phyloP scores from a whole-genome alignment of 2,888 invertebrate species.

The Lithophane semibrunnea region DNA sequence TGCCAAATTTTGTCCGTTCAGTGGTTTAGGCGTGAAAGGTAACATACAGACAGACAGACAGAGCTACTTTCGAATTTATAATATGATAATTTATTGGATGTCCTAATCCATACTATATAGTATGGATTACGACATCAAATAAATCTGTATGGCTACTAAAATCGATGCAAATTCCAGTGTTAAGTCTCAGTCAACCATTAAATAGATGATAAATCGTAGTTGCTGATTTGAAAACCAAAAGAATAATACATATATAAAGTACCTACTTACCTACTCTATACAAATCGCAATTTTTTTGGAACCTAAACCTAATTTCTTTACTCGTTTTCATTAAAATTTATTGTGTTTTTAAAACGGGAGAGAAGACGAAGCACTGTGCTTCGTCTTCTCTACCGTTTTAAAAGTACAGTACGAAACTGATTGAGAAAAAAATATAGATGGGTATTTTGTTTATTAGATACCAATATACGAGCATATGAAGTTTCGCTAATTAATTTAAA shows the following conservation, averaged over 20 bases:
- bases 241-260: not conserved
- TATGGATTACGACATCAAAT: conserved; percentile 8
- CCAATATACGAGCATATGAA: not conserved
- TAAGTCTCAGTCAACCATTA: not conserved
- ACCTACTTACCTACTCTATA: not conserved
- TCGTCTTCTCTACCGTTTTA: too few species aligned
- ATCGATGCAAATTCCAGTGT: conserved; percentile 33
- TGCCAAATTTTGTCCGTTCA: too few species aligned
- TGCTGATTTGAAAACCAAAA: not conserved
- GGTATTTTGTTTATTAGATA: not conserved
- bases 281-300: not conserved
- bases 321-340: not conserved
- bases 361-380: not conserved
- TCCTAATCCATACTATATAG: too few species aligned
- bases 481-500: not conserved
- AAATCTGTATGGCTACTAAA: conserved; percentile 38
- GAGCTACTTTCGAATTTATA: too few species aligned
- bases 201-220: not conserved
- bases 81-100: too few species aligned
- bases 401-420: not conserved
- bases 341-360: not conserved
- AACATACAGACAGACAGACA: too few species aligned
- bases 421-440: too few species aligned
- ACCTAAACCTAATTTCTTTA: not conserved
- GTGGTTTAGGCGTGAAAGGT: too few species aligned